These are phyloP conservation scores for Calyptommatus sinebrachiatus DNA, from an alignment of 2,113 vertebrate genomes.

Conservation along the genomic window DNA sequence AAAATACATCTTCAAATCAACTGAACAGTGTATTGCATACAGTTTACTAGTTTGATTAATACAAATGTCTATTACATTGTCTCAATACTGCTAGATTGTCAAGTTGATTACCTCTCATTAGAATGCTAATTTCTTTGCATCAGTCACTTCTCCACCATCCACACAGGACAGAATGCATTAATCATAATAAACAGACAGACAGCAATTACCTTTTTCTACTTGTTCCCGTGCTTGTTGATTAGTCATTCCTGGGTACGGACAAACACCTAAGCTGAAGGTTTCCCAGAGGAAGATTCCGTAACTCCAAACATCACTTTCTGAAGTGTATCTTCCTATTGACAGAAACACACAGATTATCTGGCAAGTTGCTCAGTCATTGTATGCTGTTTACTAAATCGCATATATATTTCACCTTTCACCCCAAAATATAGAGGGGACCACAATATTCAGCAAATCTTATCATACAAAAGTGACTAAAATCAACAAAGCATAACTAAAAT, in stretches of 20 bases:
- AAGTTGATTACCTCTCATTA: neutral
- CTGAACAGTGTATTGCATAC: too few species aligned
- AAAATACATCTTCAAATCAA: too few species aligned
- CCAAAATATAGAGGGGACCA: too few species aligned
- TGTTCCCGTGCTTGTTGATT: slow-evolving; percentile 97
- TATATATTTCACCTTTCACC: too few species aligned
- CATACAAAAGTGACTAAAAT: too few species aligned
- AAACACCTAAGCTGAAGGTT: slow-evolving; percentile 94
- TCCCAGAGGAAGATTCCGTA: slow-evolving; percentile 97
- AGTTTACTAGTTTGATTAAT: neutral
- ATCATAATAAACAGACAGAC: neutral
- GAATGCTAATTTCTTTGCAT: neutral
- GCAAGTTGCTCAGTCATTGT: neutral
- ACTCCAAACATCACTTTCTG: slow-evolving; percentile 97
- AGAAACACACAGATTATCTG: neutral
- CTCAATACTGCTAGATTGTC: neutral
- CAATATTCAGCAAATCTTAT: too few species aligned
- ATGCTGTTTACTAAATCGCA: neutral
- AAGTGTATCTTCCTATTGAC: slow-evolving; percentile 90
- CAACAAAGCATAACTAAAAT: too few species aligned
- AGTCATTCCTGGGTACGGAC: slow-evolving; percentile 97
- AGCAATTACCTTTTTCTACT: slow-evolving; percentile 89
- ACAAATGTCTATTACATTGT: neutral
- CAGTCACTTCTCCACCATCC: neutral
- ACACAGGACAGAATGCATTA: neutral